phyloP scores from a whole-genome alignment of 2,888 invertebrate species.

The Rhagophthalmus giganteus region DNA sequence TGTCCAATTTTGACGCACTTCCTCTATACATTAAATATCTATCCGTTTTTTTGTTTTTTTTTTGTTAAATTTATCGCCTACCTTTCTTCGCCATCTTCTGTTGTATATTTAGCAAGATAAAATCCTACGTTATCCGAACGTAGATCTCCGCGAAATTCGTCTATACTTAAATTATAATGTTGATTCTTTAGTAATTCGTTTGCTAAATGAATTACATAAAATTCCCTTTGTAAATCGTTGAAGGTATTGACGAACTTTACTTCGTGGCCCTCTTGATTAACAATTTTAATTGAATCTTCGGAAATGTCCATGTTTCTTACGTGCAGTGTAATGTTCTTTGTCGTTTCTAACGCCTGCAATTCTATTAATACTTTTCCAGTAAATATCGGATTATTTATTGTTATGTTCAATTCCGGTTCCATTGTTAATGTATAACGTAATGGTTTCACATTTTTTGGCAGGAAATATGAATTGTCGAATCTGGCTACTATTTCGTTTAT shows the following conservation, averaged over 20 bases:
- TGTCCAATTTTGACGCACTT: too few species aligned
- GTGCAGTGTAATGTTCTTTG: conserved; percentile 27
- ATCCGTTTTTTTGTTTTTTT: too few species aligned
- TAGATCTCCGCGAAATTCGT: conserved; percentile 35
- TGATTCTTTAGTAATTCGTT: background rate
- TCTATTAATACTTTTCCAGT: conserved; percentile 25
- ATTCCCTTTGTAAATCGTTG: conserved; percentile 10
- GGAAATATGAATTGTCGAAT: too few species aligned
- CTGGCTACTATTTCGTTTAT: too few species aligned
- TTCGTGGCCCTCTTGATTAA: background rate
- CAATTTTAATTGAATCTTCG: conserved; percentile 3
- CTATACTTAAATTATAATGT: conserved; percentile 6
- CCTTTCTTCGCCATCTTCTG: conserved; percentile 32
- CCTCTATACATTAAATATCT: too few species aligned
- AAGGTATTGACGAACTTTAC: background rate
- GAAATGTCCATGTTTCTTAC: conserved; percentile 8
- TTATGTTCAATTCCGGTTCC: conserved; percentile 6
- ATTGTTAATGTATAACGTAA: conserved; percentile 3
- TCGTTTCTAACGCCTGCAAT: conserved; percentile 11
- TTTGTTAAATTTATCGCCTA: too few species aligned
- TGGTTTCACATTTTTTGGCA: conserved; percentile 1
- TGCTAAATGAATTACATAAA: conserved; percentile 11
- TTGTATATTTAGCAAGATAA: conserved; percentile 54
- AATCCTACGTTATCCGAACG: conserved; percentile 55
- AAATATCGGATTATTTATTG: conserved; percentile 13